Evolutionary conservation across 92 coral and sea anemone species (phyloP), one percentile per base, ranked within the genome.

Genomic region (Phymanthus crucifer): DNA sequence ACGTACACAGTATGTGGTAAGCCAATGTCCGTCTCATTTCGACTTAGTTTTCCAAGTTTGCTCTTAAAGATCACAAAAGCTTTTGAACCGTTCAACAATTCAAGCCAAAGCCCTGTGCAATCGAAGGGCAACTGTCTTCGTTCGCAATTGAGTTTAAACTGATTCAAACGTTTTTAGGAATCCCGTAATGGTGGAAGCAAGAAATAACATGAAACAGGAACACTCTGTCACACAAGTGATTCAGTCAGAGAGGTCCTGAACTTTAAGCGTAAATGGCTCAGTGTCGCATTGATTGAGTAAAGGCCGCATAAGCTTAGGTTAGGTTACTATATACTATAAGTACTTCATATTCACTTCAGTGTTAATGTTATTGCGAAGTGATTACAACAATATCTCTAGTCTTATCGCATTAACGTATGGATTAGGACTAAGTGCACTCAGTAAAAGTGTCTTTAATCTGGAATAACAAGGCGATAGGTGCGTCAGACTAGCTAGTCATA

Each of bases 371-470:
- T 29, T 61, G 32, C 29, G 10, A 61, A 27, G 18, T 9, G 68
- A 29, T 61, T 27, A 27, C 18, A 24, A 33, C 29, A 24, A 29
- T 61, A 29, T 61, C 34, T 18, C 23, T 29, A 6, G 68, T 27
- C 19, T 61, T 61, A 54, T 54, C 64, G 64, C 6, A 21, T 54
- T 54, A 21, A 54, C 9, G 64, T 24, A 10, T 16, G 26, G 68
- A 61, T 61, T 24, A 61, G 35, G 27, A 54, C 26, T 54, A 54
- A 54, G 32, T 27, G 68, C 35, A 61, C 68, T 61, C 33, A 24
- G 24, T n/a, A 57, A 57, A 57, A 61, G 68, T 61, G 35, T 21
- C 68, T 61, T 61, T n/a, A 61, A 61, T 61, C 32, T 61, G 34
- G 3, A 61, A 61, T 61, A 61, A 61, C 32, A 3, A 61, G 33